Evolutionary conservation across 2,113 vertebrate genomes (phyloP).

Genomic region (Leptobrachium leishanense): DNA sequence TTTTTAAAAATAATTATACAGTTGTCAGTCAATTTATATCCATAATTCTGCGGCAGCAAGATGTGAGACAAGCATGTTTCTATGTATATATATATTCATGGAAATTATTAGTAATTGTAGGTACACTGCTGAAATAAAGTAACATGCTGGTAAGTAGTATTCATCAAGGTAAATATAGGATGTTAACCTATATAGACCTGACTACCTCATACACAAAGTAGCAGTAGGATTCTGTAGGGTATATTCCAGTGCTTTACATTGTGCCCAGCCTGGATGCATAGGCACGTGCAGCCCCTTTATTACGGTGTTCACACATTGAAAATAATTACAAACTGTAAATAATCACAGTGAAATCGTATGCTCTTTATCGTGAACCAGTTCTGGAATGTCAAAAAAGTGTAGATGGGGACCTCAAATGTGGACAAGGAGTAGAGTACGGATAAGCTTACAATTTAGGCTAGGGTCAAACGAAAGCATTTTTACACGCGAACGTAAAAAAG

Average conservation of each 20-base stretch:
- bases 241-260: not conserved
- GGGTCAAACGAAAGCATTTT: too few species aligned
- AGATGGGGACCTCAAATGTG: too few species aligned
- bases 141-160: slow-evolving; percentile 13
- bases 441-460: too few species aligned
- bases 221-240: not conserved
- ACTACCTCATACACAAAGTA: not conserved
- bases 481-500: too few species aligned
- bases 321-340: too few species aligned
- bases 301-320: too few species aligned
- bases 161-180: slow-evolving; percentile 4
- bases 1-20: slow-evolving; percentile 10
- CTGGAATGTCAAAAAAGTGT: too few species aligned
- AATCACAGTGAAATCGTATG: too few species aligned
- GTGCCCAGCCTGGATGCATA: too few species aligned
- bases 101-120: not conserved
- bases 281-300: too few species aligned
- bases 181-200: slow-evolving; percentile 4
- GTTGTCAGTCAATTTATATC: not conserved
- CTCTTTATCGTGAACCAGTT: too few species aligned
- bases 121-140: not conserved
- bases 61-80: not conserved
- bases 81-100: slow-evolving; percentile 13
- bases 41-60: not conserved
- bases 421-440: too few species aligned